Percentiles rank a stretch among this genome's conserved stretches.
Conservation (phyloP, 2,797 vertebrate genomes). For the Hippoglossus hippoglossus region DNA sequence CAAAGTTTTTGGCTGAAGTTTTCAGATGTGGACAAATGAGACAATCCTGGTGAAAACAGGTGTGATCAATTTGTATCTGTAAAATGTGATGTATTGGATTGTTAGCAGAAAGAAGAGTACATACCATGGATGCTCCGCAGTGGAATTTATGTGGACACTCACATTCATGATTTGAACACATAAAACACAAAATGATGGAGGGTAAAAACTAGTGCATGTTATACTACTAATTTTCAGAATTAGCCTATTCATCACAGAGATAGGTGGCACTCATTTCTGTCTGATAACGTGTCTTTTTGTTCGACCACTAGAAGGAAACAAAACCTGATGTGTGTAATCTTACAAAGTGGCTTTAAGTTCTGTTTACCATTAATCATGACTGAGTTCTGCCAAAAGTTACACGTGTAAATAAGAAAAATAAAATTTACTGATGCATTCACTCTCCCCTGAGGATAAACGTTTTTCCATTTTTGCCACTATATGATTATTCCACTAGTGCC, state of each 20-base stretch:
- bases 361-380: not conserved
- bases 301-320: not conserved
- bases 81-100: not conserved
- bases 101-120: not conserved
- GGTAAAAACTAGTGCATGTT: no score
- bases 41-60: not conserved
- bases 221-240: no score
- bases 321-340: not conserved
- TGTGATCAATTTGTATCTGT: not conserved
- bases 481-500: no score
- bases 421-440: not conserved
- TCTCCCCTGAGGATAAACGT: no score
- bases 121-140: not conserved
- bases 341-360: not conserved
- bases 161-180: not conserved
- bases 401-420: not conserved
- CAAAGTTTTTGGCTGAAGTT: not conserved
- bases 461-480: no score
- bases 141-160: not conserved
- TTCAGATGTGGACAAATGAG: constrained; percentile 11
- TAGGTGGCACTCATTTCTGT: not conserved
- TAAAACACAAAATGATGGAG: not conserved
- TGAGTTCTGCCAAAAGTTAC: not conserved
- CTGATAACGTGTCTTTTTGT: not conserved
- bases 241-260: no score